Evolutionary conservation across 2,888 invertebrate genomes (phyloP), one percentile per base, ranked within the genome.

Genomic region (Ditula angustiorana): DNA sequence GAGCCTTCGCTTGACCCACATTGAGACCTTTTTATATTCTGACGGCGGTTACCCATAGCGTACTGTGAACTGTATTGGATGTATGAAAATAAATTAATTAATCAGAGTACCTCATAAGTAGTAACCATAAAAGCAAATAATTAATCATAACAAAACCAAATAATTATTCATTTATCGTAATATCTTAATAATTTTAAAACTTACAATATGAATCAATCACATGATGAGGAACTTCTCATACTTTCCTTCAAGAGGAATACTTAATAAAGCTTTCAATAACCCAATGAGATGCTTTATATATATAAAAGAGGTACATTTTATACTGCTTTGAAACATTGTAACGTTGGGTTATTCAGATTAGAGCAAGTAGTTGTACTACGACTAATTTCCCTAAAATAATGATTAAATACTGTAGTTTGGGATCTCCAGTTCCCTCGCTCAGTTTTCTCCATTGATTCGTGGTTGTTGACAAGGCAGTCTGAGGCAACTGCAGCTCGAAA

Each of bases 1-100:
- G 41, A 44, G 41, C 50, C 52, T 44, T 41, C 28, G 41, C 60
- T 50, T 37, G 41, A 52, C 28, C 60, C 41, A 44, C 49, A n/a
- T 44, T 23, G 47, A 50, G 41, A 47, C 16, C 16, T 35, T 13
- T 37, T 37, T 37, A 30, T 5, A 53, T 53, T 21, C 30, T 33
- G 21, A 11, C 24, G 21, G 50, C 28, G 28, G n/a, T 26, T 19
- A 37, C n/a, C 8, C 13, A 19, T 24, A 35, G 16, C 30, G 28
- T 41, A 30, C 30, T 37, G 21, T 44, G 35, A 35, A 5, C 1
- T 13, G 13, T 16, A 1, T 16, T 5, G 5, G 26, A 13, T 13
- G 13, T 37, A 37, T 30, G 1, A 5, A 16, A 16, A 16, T 3
- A 16, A 37, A 16, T 4, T 5, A 5, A 37, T 1, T 13, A 37